Conservation (phyloP, 2,113 vertebrate genomes). For the Turdus rufiventris region DNA sequence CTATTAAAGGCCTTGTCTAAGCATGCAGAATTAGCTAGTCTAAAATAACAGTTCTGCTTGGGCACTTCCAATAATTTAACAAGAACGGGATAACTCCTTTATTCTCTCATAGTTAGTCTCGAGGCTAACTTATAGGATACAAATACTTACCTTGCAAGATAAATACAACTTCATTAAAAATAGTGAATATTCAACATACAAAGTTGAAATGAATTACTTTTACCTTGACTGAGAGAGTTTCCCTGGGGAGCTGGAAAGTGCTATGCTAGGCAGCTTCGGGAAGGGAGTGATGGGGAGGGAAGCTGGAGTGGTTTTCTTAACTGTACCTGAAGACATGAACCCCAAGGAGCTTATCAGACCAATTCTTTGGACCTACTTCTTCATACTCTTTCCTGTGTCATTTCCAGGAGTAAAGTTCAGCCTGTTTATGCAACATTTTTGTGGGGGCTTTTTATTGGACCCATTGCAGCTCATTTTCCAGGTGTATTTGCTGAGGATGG, state of each 20-base stretch:
- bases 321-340: neutral
- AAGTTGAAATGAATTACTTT: neutral
- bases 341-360: accelerated
- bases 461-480: neutral
- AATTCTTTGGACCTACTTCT: neutral
- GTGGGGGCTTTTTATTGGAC: accelerated
- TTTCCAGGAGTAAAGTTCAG: neutral
- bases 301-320: neutral
- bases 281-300: neutral
- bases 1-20: neutral
- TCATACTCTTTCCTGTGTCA: accelerated
- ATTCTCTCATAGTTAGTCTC: neutral
- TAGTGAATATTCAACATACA: neutral
- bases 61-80: neutral
- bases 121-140: neutral
- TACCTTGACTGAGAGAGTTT: neutral
- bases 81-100: neutral
- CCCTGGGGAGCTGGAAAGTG: neutral
- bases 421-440: neutral
- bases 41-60: neutral
- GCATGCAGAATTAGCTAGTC: neutral
- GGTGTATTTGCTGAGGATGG: neutral
- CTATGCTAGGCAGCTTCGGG: neutral
- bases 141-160: neutral
- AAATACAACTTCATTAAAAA: neutral